phyloP scores from a whole-genome alignment of 2,797 vertebrate species.

The Rhinatrema bivittatum region DNA sequence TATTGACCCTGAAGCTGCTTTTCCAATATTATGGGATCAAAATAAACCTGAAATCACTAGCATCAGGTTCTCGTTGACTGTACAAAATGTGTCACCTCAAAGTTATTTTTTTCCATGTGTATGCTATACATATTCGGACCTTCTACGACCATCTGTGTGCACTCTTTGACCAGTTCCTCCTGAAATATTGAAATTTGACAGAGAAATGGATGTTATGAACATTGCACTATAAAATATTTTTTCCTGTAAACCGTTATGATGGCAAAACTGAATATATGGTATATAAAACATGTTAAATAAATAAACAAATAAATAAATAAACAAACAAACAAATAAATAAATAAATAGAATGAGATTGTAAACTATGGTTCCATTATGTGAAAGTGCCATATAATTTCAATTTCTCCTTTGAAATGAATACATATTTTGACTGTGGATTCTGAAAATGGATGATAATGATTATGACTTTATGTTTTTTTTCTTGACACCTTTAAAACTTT shows the following conservation, averaged over 20 bases:
- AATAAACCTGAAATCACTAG: conserved; percentile 8
- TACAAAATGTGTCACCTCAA: not conserved
- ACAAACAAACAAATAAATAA: no score
- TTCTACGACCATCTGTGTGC: not conserved
- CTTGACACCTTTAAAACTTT: conserved; percentile 22
- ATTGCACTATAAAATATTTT: no score
- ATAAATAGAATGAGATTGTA: conserved; percentile 23
- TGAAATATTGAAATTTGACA: no score
- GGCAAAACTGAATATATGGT: no score
- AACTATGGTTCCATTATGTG: not conserved
- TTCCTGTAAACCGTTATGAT: no score
- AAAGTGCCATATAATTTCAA: no score
- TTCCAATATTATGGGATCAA: conserved; percentile 21
- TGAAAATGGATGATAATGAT: not conserved
- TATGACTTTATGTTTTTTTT: conserved; percentile 18
- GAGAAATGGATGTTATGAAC: not conserved
- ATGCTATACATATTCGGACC: not conserved
- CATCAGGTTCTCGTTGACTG: conserved; percentile 5
- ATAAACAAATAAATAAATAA: no score
- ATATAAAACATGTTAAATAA: no score
- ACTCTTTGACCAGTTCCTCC: conserved; percentile 10
- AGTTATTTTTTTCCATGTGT: conserved; percentile 17
- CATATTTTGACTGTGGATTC: conserved; percentile 22
- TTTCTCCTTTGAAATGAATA: no score
- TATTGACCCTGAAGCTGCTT: conserved; percentile 23